Conservation (phyloP, 2,797 vertebrate species). For the Monodelphis domestica region DNA sequence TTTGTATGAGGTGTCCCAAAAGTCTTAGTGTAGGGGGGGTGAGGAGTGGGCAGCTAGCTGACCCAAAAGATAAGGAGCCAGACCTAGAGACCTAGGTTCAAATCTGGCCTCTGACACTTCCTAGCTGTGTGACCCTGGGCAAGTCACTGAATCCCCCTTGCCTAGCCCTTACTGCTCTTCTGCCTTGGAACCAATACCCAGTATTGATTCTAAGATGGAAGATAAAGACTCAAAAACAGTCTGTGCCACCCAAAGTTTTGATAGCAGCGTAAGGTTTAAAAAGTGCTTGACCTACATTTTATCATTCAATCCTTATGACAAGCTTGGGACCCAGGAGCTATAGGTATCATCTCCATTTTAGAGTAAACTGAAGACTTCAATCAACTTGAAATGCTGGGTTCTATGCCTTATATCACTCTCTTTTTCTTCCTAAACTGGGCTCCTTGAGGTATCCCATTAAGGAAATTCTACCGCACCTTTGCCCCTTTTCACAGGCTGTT, state of each 20-base stretch:
- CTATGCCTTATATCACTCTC: neutral
- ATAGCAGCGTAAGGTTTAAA: neutral
- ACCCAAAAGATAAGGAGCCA: no score
- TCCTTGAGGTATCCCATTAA: neutral
- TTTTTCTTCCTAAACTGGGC: neutral
- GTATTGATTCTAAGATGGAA: no score
- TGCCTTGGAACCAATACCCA: no score
- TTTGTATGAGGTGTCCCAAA: neutral
- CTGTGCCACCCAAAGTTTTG: no score
- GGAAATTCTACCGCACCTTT: neutral
- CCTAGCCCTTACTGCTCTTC: no score
- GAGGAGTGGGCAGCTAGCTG: no score
- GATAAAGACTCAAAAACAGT: no score
- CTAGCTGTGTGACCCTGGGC: no score
- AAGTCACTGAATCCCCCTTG: no score
- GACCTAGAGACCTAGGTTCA: no score
- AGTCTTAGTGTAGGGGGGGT: neutral
- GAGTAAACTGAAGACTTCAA: neutral
- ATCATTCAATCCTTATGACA: neutral
- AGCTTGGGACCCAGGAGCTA: neutral
- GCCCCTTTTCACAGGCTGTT: neutral
- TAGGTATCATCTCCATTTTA: neutral
- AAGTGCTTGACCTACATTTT: neutral
- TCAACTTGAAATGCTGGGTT: no score
- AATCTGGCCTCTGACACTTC: no score